Percentiles rank a stretch among this genome's conserved stretches.
These are phyloP conservation scores for Triops longicaudatus DNA, from an alignment of 1,140 invertebrate genomes.

Conservation along the genomic window DNA sequence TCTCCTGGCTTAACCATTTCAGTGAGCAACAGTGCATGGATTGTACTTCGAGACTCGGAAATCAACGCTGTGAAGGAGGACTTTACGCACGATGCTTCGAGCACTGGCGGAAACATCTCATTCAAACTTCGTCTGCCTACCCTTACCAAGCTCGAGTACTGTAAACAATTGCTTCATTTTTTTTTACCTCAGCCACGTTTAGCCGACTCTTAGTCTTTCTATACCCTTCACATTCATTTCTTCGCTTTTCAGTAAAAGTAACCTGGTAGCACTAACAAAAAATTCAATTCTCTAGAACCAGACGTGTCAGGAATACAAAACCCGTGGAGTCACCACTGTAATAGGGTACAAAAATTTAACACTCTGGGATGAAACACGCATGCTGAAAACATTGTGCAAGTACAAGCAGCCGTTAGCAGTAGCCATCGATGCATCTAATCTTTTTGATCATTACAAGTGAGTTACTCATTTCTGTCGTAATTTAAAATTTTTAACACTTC, in stretches of 20 bases:
- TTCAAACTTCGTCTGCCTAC: background rate
- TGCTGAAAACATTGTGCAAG: background rate
- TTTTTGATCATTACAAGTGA: background rate
- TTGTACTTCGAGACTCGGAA: background rate
- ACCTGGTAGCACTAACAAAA: no score
- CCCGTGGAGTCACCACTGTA: background rate
- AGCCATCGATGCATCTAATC: background rate
- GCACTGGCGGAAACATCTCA: background rate
- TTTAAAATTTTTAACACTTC: no score
- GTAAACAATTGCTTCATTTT: no score
- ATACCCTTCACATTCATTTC: no score
- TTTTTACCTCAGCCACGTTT: no score
- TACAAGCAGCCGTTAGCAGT: background rate
- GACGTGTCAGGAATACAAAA: no score
- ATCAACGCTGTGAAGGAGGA: conserved; percentile 3
- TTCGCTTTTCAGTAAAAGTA: no score
- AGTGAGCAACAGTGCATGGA: conserved; percentile 28
- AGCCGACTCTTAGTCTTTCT: no score
- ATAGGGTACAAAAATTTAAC: background rate
- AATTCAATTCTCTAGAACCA: no score
- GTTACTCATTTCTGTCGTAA: background rate
- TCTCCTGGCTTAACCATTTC: no score
- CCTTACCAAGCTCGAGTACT: background rate
- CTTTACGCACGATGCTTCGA: background rate
- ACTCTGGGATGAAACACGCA: background rate